A percentile compares a stretch with the other conserved stretches of the same genome.
Conservation (phyloP, 2,797 vertebrate genomes). For the Malurus splendens region DNA sequence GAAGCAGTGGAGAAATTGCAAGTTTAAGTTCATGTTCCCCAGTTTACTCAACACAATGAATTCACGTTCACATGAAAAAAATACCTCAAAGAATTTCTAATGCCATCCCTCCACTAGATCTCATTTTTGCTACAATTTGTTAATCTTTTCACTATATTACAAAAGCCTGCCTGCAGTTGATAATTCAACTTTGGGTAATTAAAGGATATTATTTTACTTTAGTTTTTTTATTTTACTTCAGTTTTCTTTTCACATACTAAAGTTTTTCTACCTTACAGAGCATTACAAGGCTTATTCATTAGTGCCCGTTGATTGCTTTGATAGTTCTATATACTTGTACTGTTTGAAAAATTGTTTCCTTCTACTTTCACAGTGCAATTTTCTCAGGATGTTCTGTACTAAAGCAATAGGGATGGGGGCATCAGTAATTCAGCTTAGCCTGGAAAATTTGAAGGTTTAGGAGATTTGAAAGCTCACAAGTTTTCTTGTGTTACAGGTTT, state of each 20-base stretch:
- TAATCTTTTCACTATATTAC: not conserved
- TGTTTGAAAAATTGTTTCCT: not conserved
- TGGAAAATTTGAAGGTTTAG: not conserved
- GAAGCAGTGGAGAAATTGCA: not conserved
- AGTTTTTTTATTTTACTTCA: not conserved
- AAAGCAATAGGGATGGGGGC: not conserved
- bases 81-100: not conserved
- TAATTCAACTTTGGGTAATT: not conserved
- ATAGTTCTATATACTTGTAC: not conserved
- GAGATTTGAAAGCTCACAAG: not conserved
- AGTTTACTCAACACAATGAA: not conserved
- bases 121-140: not conserved
- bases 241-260: not conserved
- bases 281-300: not conserved
- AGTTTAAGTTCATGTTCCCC: not conserved
- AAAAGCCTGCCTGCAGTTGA: not conserved
- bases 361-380: not conserved
- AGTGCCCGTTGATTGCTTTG: not conserved
- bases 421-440: not conserved
- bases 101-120: not conserved
- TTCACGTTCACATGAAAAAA: not conserved
- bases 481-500: slow-evolving; percentile 76
- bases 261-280: not conserved
- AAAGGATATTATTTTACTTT: not conserved
- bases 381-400: not conserved